These are phyloP conservation scores for Staurois parvus DNA, from an alignment of 2,797 vertebrate genomes.

Conservation along the genomic window DNA sequence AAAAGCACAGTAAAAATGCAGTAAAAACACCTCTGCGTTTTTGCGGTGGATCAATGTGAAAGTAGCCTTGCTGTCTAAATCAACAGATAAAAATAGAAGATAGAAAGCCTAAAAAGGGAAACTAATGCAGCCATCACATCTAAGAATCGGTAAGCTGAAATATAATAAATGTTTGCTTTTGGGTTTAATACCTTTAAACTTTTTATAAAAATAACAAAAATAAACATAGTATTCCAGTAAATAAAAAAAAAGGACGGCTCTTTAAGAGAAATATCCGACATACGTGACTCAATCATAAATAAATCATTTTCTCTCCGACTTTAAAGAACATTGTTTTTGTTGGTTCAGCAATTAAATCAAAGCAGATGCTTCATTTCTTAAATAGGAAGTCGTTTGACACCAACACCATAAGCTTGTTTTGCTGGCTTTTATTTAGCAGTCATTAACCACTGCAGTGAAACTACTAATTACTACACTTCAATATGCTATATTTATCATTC, in stretches of 20 bases:
- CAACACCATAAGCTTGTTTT: constrained; percentile 60
- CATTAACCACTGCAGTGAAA: constrained; percentile 56
- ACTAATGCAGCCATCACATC: too few relatives aligned
- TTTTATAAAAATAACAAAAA: background rate
- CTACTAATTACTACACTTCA: constrained; percentile 61
- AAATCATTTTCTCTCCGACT: constrained; percentile 58
- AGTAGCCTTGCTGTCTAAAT: too few relatives aligned
- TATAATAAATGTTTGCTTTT: too few relatives aligned
- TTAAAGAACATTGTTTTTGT: constrained; percentile 58
- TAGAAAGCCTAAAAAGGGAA: too few relatives aligned
- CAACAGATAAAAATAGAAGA: too few relatives aligned
- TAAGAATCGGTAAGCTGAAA: too few relatives aligned
- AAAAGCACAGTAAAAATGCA: too few relatives aligned
- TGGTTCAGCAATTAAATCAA: constrained; percentile 67
- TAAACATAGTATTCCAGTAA: background rate
- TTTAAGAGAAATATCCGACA: background rate
- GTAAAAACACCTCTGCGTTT: too few relatives aligned
- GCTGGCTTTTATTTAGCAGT: constrained; percentile 67
- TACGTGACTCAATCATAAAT: background rate
- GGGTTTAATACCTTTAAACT: too few relatives aligned
- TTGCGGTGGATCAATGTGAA: too few relatives aligned
- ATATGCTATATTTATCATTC: constrained; percentile 45
- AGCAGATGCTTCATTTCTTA: constrained; percentile 62
- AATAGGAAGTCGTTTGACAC: constrained; percentile 58
- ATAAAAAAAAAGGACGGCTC: background rate